phyloP scores from a whole-genome alignment of 2,113 vertebrate genomes.

The Ancistrus triradiatus region DNA sequence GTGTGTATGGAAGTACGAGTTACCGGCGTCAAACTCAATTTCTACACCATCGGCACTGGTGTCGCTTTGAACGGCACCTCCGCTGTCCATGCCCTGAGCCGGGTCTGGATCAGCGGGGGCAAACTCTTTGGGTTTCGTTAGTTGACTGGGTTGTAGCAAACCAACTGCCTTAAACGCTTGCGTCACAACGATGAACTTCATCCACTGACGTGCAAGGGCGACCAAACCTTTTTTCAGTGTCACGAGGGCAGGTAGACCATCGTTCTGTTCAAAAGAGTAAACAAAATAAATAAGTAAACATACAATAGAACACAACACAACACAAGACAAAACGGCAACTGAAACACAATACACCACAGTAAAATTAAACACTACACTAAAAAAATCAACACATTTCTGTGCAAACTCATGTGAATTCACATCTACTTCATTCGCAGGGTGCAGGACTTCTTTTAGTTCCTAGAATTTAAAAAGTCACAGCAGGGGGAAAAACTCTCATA shows the following conservation, averaged over 20 bases:
- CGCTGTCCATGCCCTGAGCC: conserved; percentile 77
- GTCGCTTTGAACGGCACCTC: conserved; percentile 87
- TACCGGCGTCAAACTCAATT: conserved; percentile 97
- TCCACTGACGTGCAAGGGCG: conserved; percentile 94
- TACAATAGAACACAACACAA: background rate
- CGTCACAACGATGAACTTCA: conserved; percentile 98
- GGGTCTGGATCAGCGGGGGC: conserved; percentile 65
- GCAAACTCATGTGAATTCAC: too few species aligned
- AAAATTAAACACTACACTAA: too few species aligned
- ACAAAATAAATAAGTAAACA: background rate
- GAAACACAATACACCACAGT: background rate
- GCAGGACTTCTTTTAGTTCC: too few species aligned
- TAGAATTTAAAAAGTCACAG: too few species aligned
- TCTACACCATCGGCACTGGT: conserved; percentile 95
- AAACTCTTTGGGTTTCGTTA: conserved; percentile 72
- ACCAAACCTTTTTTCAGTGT: conserved; percentile 96
- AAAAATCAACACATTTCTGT: too few species aligned
- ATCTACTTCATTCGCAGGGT: too few species aligned
- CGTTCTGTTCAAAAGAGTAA: conserved; percentile 70
- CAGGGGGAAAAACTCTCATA: too few species aligned
- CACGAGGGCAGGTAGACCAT: conserved; percentile 92
- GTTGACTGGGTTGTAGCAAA: conserved; percentile 80
- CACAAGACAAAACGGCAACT: background rate
- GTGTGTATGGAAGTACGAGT: background rate
- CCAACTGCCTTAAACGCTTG: conserved; percentile 94